Evolutionary conservation across 2,888 invertebrate species (phyloP).

Genomic region (Phanerotoma sp.): DNA sequence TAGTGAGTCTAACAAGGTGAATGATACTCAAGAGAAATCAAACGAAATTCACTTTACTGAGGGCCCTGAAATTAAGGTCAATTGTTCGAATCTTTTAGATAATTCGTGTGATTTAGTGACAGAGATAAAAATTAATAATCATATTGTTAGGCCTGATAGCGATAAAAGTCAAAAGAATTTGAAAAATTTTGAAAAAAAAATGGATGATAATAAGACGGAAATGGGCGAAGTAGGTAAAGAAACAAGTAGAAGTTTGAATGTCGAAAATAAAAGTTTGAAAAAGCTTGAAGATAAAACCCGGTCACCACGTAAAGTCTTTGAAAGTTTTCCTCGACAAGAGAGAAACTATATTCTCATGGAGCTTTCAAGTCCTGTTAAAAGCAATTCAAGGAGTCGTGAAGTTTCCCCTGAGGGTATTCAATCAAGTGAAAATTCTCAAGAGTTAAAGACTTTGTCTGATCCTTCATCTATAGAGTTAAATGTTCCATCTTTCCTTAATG

Average conservation of each 20-base stretch:
- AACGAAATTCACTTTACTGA: conserved; percentile 11
- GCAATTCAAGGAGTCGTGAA: conserved; percentile 22
- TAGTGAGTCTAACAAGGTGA: neutral
- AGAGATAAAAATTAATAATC: neutral
- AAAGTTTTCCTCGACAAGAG: conserved; percentile 43
- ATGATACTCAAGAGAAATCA: conserved; percentile 4
- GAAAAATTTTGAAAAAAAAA: neutral
- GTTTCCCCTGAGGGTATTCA: conserved; percentile 17
- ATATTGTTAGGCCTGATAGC: neutral
- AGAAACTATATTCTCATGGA: conserved; percentile 47
- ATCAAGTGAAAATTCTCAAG: conserved; percentile 14
- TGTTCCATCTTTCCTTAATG: conserved; percentile 5
- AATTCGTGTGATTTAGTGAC: neutral
- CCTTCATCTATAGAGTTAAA: conserved; percentile 8
- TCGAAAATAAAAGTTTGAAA: conserved; percentile 3
- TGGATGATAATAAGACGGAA: neutral
- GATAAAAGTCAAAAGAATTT: neutral
- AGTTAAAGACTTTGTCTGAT: conserved; percentile 1
- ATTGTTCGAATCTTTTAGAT: neutral
- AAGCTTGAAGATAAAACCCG: conserved; percentile 28
- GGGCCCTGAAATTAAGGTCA: conserved; percentile 5
- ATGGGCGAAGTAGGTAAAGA: neutral
- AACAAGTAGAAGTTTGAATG: conserved; percentile 5
- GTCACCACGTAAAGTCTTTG: conserved; percentile 37
- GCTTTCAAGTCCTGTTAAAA: conserved; percentile 41